phyloP scores from a whole-genome alignment of 2,113 vertebrate genomes.

The Jaculus jaculus region DNA sequence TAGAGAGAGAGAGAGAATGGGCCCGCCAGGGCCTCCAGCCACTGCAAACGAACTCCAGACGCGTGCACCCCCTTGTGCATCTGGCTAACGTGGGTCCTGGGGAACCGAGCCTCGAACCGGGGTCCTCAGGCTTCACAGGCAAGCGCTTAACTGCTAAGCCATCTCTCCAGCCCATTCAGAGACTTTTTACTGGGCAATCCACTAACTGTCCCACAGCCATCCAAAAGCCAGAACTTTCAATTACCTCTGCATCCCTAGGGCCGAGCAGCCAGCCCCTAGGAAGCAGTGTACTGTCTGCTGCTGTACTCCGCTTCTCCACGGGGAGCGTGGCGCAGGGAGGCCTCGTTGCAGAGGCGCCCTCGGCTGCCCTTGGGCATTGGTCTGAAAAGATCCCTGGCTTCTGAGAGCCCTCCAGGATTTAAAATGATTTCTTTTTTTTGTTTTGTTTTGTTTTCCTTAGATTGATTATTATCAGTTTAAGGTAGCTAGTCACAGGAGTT shows the following conservation, averaged over 20 bases:
- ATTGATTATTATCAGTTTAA: background rate
- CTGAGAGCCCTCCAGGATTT: background rate
- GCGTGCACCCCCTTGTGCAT: too few species aligned
- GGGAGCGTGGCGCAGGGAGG: background rate
- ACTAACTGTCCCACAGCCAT: background rate
- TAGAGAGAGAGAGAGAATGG: too few species aligned
- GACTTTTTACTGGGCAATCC: too few species aligned
- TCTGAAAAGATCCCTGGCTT: conserved; percentile 11
- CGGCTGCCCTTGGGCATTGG: background rate
- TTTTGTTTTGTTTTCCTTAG: too few species aligned
- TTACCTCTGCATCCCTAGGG: background rate
- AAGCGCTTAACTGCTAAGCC: too few species aligned
- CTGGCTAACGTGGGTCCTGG: too few species aligned
- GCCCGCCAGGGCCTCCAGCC: too few species aligned
- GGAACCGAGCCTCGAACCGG: too few species aligned
- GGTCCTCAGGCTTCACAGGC: too few species aligned
- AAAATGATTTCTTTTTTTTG: conserved; percentile 8
- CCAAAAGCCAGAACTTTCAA: background rate
- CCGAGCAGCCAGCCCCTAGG: background rate
- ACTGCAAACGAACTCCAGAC: too few species aligned
- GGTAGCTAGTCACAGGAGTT: background rate
- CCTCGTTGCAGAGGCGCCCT: background rate
- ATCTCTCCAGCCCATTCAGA: too few species aligned
- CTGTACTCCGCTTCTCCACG: background rate
- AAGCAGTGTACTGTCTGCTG: background rate